A percentile compares a stretch with the other conserved stretches of the same genome.
phyloP scores from a whole-genome alignment of 2,888 invertebrate genomes.

The Parapristionchus giblindavisi region DNA sequence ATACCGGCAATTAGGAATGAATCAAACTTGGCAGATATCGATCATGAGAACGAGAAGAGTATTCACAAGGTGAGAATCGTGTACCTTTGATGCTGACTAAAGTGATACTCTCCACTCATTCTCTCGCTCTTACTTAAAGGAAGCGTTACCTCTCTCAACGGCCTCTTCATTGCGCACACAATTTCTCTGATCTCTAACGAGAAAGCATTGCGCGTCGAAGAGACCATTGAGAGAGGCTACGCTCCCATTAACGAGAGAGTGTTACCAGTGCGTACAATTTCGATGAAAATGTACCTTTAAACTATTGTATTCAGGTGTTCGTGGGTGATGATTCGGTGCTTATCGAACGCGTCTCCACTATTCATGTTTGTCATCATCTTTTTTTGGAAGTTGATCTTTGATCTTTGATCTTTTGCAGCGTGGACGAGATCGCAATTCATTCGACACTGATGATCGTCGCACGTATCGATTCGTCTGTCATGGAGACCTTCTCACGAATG shows the following conservation, averaged over 20 bases:
- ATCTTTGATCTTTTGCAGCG: background rate
- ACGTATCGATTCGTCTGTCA: conserved; percentile 30
- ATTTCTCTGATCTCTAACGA: too few relatives aligned
- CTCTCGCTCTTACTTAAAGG: background rate
- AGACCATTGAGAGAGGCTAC: too few relatives aligned
- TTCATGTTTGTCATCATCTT: conserved; percentile 8
- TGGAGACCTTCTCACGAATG: conserved; percentile 23
- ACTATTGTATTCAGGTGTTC: conserved; percentile 10
- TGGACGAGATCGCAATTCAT: conserved; percentile 18
- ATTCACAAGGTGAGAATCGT: conserved; percentile 2
- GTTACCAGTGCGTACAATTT: background rate
- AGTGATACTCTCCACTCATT: background rate
- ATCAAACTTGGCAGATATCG: conserved; percentile 15
- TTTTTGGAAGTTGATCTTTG: too few relatives aligned
- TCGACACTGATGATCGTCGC: conserved; percentile 14
- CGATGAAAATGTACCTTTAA: too few relatives aligned
- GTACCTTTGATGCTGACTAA: too few relatives aligned
- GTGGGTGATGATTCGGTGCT: conserved; percentile 11
- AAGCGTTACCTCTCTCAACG: too few relatives aligned
- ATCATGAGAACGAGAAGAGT: conserved; percentile 29
- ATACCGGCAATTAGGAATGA: conserved; percentile 10
- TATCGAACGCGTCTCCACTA: conserved; percentile 28
- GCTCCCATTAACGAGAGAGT: background rate
- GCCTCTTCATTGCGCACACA: too few relatives aligned
- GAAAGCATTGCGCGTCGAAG: too few relatives aligned